Base-by-base conservation (phyloP, 2,797 vertebrate species). In the Macrochelys suwanniensis region DNA sequence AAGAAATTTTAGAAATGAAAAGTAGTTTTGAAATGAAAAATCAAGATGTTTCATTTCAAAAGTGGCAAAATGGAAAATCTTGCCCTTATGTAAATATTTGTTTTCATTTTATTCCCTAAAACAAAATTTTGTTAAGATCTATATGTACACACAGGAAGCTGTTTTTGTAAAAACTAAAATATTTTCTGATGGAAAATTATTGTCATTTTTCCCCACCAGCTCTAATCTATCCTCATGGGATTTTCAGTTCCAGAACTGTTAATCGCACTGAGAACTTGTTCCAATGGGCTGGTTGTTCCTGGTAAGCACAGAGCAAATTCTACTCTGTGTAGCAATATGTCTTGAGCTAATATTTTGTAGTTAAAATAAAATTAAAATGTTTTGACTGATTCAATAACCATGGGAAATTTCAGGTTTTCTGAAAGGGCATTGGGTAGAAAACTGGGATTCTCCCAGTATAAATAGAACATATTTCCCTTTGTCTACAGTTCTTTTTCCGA, bases 291-390 rank as follows among this genome's bases (percentile, higher is more conserved):
- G 10, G n/a, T 71, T 71, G 37, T 42, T 71, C 87, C 87, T 4
- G 19, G 54, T 42, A 95, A 95, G 94, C 82, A 93, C 26, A 57
- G 68, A 88, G 76, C 45, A 83, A 93, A 88, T 87, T 89, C 92
- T 91, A 85, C 84, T 86, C 84, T 88, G 87, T 21, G 11, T 4
- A 50, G 78, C 65, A 81, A 91, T 80, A 6, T 79, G 45, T 0
- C 76, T 23, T 56, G 25, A 87, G 65, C 61, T 93, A 91, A 92
- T n/a, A 53, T 42, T 88, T 57, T 11, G 42, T 37, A 42, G 28
- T 83, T 92, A 6, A 4, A 65, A 84, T 37, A 61, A 65, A 37
- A 68, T 2, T 1, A 1, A 88, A 11, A 42, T 42, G 19, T 71
- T 71, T 42, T 42, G n/a, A 71, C 42, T 89, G 51, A 82, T 21